Evolutionary conservation across 2,797 vertebrate genomes (phyloP), one percentile per base, ranked within the genome.

Genomic region (Gymnothorax reevesii): DNA sequence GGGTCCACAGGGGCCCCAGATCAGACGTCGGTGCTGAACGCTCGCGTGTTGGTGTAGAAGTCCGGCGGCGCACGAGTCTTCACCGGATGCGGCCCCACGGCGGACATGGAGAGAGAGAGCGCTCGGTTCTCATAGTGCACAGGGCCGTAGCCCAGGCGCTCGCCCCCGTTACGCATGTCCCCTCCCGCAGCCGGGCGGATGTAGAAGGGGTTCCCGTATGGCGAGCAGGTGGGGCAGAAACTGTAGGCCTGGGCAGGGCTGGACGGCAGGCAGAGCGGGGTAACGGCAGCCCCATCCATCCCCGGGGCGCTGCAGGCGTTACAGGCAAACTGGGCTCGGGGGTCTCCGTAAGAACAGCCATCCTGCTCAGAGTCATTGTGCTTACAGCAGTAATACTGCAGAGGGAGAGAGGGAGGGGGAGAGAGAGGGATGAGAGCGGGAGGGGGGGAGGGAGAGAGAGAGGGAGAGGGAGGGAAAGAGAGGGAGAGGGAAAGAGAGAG

Each of bases 351-450:
- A 0, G 95, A 96, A 87, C 95, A 95, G 73, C 95, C 96, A 91
- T 97, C 96, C 91, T 94, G 96, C 91, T 97, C 93, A 0, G 96
- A 96, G 88, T 95, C 96, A 95, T 98, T 96, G 93, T 97, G 98
- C 95, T 98, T 99, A 93, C 98, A 99, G 96, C 98, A 99, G 91
- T 99, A 99, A 94, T 99, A 99, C 98, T 99, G 91, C 52, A 80
- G 71, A 64, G 83, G 27, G 73, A 79, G 75, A 27, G 59, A 54
- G 75, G 8, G 83, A 42, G 15, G 27, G 7, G 62, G n/a, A 22
- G 33, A 54, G 66, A 25, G 20, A 42, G n/a, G 22, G 84, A 52
- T 62, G 59, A 69, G 7, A 22, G 69, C 55, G 52, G 25, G 62
- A 52, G 27, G 5, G 27, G 22, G 69, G 87, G 73, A 49, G 73